Evolutionary conservation across 1,140 invertebrate species (phyloP), one percentile per base, ranked within the genome.

Genomic region (Melitaea cinxia): DNA sequence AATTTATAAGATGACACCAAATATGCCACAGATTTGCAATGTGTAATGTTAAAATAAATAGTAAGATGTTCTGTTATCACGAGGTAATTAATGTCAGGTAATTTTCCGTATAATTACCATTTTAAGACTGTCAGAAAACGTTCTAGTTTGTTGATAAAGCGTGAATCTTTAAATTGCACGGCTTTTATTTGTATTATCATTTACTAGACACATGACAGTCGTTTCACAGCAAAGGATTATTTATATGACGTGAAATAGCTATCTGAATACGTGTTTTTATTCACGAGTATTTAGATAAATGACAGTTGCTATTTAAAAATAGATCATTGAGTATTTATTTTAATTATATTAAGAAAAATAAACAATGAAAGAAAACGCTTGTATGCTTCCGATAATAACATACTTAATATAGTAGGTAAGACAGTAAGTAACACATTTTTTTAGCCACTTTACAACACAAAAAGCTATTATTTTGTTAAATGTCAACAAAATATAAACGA

Each of bases 11-110:
- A 66, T 60, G 54, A 70, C 66, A 71, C 35, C 26, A 35, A 12
- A 59, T 14, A n/a, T 60, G 70, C 63, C 58, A 72, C 39, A 72
- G 39, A 17, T 67, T 66, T 64, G 65, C 61, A 50, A 52, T 69
- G 65, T 68, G 45, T 76, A 68, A 75, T 65, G 68, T 75, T 65
- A 79, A 79, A 70, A 72, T 78, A 83, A 85, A 83, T 82, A 83
- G 49, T 64, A 60, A 74, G 70, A 73, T 62, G 65, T 50, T n/a
- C 68, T 63, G 61, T 72, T 77, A 79, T 80, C 80, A 67, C 15
- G 39, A 72, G 76, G 77, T 78, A 80, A 78, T 57, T 24, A 52
- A 49, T 52, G 59, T 68, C 67, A 59, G 78, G 83, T 81, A 85
- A 85, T 78, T 75, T 83, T 83, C 70, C 78, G 61, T 70, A 64